These are phyloP conservation scores for Temnothorax nylanderi DNA, from an alignment of 1,140 invertebrate genomes.

Conservation along the genomic window DNA sequence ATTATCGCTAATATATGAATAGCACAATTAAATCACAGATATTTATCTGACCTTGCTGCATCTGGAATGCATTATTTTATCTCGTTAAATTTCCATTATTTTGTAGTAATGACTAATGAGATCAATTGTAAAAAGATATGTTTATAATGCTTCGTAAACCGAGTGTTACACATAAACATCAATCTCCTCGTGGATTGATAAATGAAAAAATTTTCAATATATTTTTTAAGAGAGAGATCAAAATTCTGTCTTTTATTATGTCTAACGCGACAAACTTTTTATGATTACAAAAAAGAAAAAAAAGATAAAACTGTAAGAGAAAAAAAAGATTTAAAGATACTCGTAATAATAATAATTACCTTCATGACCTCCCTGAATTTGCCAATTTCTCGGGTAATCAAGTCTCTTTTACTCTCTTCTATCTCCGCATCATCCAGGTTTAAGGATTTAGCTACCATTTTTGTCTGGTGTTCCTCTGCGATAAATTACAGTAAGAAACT, in stretches of 20 bases:
- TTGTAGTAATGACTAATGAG: conserved; percentile 2
- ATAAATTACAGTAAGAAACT: conserved; percentile 55
- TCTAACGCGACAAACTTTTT: conserved; percentile 25
- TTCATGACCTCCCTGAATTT: conserved; percentile 99
- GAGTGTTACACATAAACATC: conserved; percentile 43
- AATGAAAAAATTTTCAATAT: conserved; percentile 26
- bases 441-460: conserved; percentile 87
- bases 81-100: conserved; percentile 7
- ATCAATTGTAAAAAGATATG: conserved; percentile 30
- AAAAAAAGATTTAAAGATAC: conserved; percentile 62
- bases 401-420: conserved; percentile 98
- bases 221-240: conserved; percentile 29
- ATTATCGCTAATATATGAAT: conserved; percentile 11
- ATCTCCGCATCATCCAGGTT: conserved; percentile 94
- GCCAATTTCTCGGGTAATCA: conserved; percentile 98
- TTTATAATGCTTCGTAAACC: conserved; percentile 67
- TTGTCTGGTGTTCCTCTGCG: conserved; percentile 87
- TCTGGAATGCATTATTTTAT: conserved; percentile 15
- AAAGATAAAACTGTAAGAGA: conserved; percentile 57
- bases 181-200: conserved; percentile 22
- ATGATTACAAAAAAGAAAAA: conserved; percentile 57
- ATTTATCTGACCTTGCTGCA: conserved; percentile 7
- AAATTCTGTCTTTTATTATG: background rate
- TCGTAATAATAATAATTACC: conserved; percentile 88
- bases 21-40: background rate